Base-by-base conservation (phyloP, 1,140 invertebrate genomes). In the Hirudo medicinalis region DNA sequence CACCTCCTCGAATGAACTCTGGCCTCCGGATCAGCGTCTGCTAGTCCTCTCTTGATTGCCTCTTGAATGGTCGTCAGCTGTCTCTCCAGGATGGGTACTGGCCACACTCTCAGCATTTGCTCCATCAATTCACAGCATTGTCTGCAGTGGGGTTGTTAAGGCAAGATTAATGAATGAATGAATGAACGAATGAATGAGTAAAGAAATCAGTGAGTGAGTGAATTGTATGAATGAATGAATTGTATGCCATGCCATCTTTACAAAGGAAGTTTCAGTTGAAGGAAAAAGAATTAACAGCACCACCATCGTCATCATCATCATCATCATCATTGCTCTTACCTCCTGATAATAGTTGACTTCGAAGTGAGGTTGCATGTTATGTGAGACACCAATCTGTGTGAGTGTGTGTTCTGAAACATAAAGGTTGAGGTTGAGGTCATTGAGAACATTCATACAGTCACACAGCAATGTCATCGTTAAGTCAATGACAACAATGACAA, bases 331-430 rank as follows among this genome's bases (percentile, higher is more conserved):
- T 17, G 11, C 11, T 49, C 78, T 78, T 76, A 85, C 83, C 82
- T 81, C 54, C 94, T 85, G 77, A 97, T 95, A 72, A 96, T 91
- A 85, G 91, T 93, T 72, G 91, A 92, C 80, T 97, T 97, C 73
- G 90, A 89, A 32, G 79, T 76, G 66, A 93, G 78, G 77, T 89
- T 89, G 36, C 86, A 84, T 2, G 88, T 88, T n/a, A 97, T 87
- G 74, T 93, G 89, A 67, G 92, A 91, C 72, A 97, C 87, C 53
- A 96, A 85, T 72, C 92, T 86, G 53, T 87, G 86, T 76, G 88
- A 87, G 79, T 94, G 91, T 27, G 91, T 91, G 82, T 92, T 86
- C 81, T 84, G 78, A 60, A 78, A 78, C 29, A 25, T 6, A 60
- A 60, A 6, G 27, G 15, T 60, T 60, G 29, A 63, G 11, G 17